phyloP scores from a whole-genome alignment of 2,888 invertebrate species.

The Drosophila melanocephala region DNA sequence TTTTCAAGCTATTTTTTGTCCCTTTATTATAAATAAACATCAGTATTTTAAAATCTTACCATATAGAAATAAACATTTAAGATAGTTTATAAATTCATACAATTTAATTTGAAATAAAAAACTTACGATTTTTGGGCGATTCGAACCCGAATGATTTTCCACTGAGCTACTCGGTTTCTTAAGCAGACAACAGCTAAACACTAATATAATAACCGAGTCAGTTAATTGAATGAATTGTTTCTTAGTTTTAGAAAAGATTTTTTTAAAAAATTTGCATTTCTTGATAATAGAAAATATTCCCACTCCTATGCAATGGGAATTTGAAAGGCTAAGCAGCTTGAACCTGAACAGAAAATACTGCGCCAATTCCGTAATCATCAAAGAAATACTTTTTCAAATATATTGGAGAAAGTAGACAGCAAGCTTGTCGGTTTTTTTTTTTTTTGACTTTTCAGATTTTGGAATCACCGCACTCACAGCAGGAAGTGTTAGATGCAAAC shows the following conservation, averaged over 20 bases:
- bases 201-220: background rate
- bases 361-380: background rate
- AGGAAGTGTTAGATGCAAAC: background rate
- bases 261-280: background rate
- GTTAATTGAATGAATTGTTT: background rate
- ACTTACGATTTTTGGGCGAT: background rate
- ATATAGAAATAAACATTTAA: background rate
- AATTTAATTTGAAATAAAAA: background rate
- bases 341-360: background rate
- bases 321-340: background rate
- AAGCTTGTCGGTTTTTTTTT: background rate
- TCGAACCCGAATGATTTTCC: rapidly evolving
- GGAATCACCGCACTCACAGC: no score
- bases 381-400: background rate
- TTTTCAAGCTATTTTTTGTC: background rate
- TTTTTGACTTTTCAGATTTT: background rate
- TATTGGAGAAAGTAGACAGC: background rate
- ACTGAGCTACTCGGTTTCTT: background rate
- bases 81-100: background rate
- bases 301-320: background rate
- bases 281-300: background rate
- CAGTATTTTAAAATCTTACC: background rate
- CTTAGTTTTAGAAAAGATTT: background rate
- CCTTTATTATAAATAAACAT: background rate
- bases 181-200: background rate